These are phyloP conservation scores for Drosophila ezoana DNA, from an alignment of 2,888 invertebrate species.

Conservation along the genomic window DNA sequence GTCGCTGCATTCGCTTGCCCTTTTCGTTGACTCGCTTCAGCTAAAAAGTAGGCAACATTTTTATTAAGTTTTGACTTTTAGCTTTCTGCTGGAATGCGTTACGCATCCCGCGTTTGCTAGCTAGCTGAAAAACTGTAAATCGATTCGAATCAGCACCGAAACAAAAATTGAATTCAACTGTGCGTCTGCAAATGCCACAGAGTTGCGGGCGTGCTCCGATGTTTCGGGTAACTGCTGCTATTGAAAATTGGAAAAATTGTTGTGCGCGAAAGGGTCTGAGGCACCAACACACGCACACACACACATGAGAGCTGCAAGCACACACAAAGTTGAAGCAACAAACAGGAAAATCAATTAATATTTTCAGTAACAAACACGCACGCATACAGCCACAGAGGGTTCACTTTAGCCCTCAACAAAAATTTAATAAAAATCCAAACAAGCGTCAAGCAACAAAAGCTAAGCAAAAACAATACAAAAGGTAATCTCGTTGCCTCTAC, in stretches of 20 bases:
- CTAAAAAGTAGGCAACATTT: constrained; percentile 44
- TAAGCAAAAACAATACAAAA: constrained; percentile 45
- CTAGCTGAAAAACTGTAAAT: constrained; percentile 20
- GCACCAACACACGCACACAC: background rate
- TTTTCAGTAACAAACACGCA: constrained; percentile 26
- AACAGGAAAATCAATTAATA: constrained; percentile 59
- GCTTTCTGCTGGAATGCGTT: constrained; percentile 6
- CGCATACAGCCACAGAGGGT: constrained; percentile 1
- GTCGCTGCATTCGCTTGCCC: background rate
- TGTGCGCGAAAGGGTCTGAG: background rate
- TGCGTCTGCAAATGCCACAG: background rate
- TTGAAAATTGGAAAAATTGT: constrained; percentile 10
- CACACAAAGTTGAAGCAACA: constrained; percentile 13
- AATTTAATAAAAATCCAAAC: constrained; percentile 52
- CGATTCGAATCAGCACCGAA: constrained; percentile 19
- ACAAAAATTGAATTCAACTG: constrained; percentile 22
- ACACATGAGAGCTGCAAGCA: background rate
- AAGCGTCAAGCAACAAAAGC: constrained; percentile 41
- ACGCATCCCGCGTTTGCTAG: constrained; percentile 31
- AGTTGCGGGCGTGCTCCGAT: no score
- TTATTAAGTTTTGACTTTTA: background rate
- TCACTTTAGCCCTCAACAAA: constrained; percentile 21
- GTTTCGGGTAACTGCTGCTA: background rate
- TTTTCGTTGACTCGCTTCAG: background rate
- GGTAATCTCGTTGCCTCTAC: constrained; percentile 11